Conservation (phyloP, 2,797 vertebrate genomes). For the Sebastiscus tertius region DNA sequence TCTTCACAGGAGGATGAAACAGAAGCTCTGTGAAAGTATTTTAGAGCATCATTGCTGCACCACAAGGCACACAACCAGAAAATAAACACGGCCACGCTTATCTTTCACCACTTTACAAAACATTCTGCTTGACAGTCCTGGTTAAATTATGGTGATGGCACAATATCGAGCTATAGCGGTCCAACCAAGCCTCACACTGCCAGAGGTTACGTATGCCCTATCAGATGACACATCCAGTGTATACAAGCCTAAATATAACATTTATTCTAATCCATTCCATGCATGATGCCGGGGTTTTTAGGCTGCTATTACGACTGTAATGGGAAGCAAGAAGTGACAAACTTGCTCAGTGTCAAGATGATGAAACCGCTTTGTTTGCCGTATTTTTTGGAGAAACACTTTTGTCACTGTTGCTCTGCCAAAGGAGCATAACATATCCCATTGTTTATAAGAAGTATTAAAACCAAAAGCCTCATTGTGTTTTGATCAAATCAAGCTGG, state of each 20-base stretch:
- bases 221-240: slow-evolving; percentile 57
- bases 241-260: slow-evolving; percentile 29
- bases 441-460: neutral
- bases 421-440: neutral
- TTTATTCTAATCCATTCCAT: slow-evolving; percentile 55
- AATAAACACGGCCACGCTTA: slow-evolving; percentile 34
- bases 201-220: slow-evolving; percentile 45
- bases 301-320: slow-evolving; percentile 27
- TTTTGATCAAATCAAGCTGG: neutral
- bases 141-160: slow-evolving; percentile 34
- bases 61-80: slow-evolving; percentile 12
- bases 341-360: slow-evolving; percentile 43
- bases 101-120: slow-evolving; percentile 36
- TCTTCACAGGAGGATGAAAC: slow-evolving; percentile 4
- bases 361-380: slow-evolving; percentile 3
- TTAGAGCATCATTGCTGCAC: neutral
- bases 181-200: slow-evolving; percentile 31
- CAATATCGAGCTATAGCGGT: neutral
- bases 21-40: slow-evolving; percentile 8
- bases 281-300: slow-evolving; percentile 41
- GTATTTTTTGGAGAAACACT: neutral
- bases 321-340: slow-evolving; percentile 52
- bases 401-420: slow-evolving; percentile 5
- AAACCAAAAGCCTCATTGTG: neutral
- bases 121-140: slow-evolving; percentile 31